Evolutionary conservation across 53 echinoderm and acorn worm genomes (phyloP), one percentile per base, ranked within the genome.

Genomic region (Holothuria scabra): DNA sequence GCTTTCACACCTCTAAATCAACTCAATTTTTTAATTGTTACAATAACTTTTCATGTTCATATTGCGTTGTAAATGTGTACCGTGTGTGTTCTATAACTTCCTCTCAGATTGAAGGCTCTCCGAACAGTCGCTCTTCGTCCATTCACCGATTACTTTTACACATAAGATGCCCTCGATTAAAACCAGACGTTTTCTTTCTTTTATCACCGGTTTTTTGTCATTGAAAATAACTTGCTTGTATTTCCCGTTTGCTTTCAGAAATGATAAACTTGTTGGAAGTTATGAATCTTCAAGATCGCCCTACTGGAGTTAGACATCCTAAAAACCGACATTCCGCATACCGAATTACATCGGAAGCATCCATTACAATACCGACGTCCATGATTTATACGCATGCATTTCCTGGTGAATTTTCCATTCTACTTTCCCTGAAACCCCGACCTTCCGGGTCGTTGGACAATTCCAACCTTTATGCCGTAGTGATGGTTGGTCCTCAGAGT

Each of bases 361-460:
- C 79, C 5, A 60, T 96, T 16, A 81, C 83, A 38, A 82, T 88
- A 49, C 74, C 88, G 1, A 91, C 88, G 48, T 60, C 71, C 13
- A 25, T 60, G 18, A 82, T 93, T 28, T 92, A 88, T 28, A 90
- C 88, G 0, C 41, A 52, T n/a, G 82, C 57, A 20, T 96, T 96
- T 48, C 96, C 96, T 1, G 74, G 65, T 3, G 89, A 94, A 60
- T 96, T 96, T 84, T 90, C 96, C 60, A 79, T 96, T 22, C 86
- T 96, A 52, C 76, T 96, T 24, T 78, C 79, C 18, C 69, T 90
- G 56, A 96, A 86, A 65, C 93, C 96, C 0, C 87, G 41, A 38
- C 64, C 25, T 16, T 20, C 44, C 31, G 78, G 78, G 24, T 57
- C 56, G 57, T 32, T 57, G 20, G 58, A 90, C 84, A 84, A 79